Percentiles rank a stretch among this genome's conserved stretches.
Conservation (phyloP, 2,113 vertebrate genomes). For the Micromys minutus region DNA sequence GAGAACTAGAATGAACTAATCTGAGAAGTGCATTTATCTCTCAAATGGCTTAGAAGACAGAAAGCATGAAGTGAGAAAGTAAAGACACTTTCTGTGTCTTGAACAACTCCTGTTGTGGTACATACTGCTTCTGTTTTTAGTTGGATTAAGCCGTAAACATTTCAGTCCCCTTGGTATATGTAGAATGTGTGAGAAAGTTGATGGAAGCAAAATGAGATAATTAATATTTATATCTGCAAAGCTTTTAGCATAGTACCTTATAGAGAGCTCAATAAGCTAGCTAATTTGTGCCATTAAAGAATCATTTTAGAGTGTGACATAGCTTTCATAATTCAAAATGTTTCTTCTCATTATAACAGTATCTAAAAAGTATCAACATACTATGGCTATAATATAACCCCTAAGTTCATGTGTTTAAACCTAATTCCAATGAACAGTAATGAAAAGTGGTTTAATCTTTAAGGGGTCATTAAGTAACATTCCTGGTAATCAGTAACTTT, state of each 20-base stretch:
- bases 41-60: background rate
- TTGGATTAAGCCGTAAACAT: constrained; percentile 3
- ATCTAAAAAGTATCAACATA: background rate
- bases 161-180: background rate
- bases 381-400: background rate
- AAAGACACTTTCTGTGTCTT: background rate
- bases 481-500: too few relatives aligned
- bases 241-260: background rate
- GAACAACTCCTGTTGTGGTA: background rate
- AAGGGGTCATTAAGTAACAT: background rate
- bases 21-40: background rate
- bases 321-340: constrained; percentile 31
- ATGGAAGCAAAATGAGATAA: constrained; percentile 34
- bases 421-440: background rate
- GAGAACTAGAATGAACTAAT: background rate
- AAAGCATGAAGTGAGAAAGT: background rate
- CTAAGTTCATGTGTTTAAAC: background rate
- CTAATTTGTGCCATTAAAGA: constrained; percentile 52
- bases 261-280: constrained; percentile 39
- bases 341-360: background rate
- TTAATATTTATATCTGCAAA: constrained; percentile 52
- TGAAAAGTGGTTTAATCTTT: background rate
- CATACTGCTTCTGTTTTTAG: background rate
- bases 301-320: constrained; percentile 39
- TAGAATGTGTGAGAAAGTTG: constrained; percentile 39